phyloP scores from a whole-genome alignment of 1,140 invertebrate genomes.

The Sycophaga agraensis region DNA sequence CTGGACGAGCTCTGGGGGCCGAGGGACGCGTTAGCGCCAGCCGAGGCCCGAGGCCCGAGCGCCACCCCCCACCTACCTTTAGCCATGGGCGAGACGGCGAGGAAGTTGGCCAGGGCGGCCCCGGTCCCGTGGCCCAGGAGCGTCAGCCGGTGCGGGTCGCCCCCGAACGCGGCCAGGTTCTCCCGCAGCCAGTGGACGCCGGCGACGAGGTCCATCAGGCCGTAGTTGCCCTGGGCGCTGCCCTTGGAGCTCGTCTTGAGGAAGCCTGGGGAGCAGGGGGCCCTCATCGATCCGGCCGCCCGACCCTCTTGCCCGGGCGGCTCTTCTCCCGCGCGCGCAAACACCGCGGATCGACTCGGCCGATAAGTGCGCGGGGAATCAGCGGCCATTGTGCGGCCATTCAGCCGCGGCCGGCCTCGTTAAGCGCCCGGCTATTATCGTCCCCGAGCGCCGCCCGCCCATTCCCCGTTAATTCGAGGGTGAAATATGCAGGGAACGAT shows the following conservation, averaged over 20 bases:
- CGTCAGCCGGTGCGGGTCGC: conserved; percentile 83
- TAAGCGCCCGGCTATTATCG: background rate
- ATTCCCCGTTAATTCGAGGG: conserved; percentile 39
- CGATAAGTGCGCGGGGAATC: no score
- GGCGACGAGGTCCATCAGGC: conserved; percentile 92
- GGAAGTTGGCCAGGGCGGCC: conserved; percentile 89
- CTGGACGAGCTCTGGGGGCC: conserved; percentile 77
- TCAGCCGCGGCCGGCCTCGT: no score
- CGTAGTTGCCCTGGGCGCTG: conserved; percentile 90
- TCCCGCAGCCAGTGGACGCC: conserved; percentile 89
- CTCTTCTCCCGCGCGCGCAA: no score
- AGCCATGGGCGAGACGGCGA: conserved; percentile 89
- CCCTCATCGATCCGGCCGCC: no score
- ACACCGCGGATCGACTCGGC: no score
- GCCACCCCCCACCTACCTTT: conserved; percentile 66
- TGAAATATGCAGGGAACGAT: conserved; percentile 47
- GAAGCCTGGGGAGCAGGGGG: conserved; percentile 76
- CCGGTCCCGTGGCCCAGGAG: conserved; percentile 92
- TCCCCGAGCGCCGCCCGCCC: conserved; percentile 23
- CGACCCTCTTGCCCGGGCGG: no score
- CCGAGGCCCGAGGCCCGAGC: no score
- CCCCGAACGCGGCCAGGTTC: conserved; percentile 87
- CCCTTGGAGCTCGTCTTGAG: conserved; percentile 83
- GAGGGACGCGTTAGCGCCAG: background rate
- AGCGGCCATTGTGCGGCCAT: no score